These are phyloP conservation scores for Rotaria macrura DNA, from an alignment of 2,888 invertebrate species.

Conservation along the genomic window DNA sequence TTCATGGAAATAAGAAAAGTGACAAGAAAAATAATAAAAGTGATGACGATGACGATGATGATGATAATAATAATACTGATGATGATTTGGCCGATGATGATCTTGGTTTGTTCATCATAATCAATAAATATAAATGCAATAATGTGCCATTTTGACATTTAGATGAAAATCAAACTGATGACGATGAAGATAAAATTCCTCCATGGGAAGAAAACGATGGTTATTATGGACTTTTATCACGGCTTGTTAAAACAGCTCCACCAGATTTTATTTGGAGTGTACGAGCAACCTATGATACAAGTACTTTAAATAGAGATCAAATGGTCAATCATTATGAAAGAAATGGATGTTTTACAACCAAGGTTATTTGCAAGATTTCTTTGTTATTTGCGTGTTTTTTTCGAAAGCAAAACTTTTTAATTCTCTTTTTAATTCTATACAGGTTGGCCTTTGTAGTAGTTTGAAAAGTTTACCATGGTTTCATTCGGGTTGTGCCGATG, in stretches of 20 bases:
- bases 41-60: slow-evolving; percentile 27
- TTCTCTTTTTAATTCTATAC: slow-evolving; percentile 19
- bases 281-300: slow-evolving; percentile 76
- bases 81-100: background rate
- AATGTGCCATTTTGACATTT: background rate
- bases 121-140: background rate
- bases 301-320: slow-evolving; percentile 62
- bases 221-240: slow-evolving; percentile 50
- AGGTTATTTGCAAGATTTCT: slow-evolving; percentile 56
- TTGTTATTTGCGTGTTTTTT: too few relatives aligned
- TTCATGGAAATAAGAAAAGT: slow-evolving; percentile 41
- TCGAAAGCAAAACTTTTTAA: background rate
- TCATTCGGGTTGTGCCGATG: slow-evolving; percentile 57
- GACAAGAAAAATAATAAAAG: slow-evolving; percentile 43
- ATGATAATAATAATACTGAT: slow-evolving; percentile 27
- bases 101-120: background rate
- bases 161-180: background rate
- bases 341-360: slow-evolving; percentile 73
- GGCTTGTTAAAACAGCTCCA: slow-evolving; percentile 44
- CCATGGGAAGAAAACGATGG: slow-evolving; percentile 52
- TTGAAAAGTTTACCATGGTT: slow-evolving; percentile 45
- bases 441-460: slow-evolving; percentile 44
- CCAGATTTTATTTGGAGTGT: slow-evolving; percentile 36
- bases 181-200: slow-evolving; percentile 38
- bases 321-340: slow-evolving; percentile 70